Evolutionary conservation across 2,797 vertebrate genomes (phyloP).

Genomic region (Dicrostonyx torquatus): DNA sequence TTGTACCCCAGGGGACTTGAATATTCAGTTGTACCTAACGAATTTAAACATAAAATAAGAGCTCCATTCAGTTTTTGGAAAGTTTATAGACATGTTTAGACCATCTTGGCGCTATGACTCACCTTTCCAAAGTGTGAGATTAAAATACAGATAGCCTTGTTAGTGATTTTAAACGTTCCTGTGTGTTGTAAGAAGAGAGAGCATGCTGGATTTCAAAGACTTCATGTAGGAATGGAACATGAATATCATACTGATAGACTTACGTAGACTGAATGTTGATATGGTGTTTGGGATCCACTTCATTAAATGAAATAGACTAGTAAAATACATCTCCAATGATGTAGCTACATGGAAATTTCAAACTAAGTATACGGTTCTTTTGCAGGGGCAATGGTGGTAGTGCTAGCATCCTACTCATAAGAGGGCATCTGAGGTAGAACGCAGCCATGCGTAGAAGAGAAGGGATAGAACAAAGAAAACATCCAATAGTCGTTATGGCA

Average conservation of each 20-base stretch:
- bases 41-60: background rate
- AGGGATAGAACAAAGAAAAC: background rate
- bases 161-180: background rate
- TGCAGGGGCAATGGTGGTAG: accelerated
- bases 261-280: background rate
- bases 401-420: background rate
- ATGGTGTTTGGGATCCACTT: background rate
- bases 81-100: background rate
- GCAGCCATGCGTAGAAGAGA: background rate
- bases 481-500: background rate
- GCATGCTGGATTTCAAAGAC: background rate
- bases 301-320: background rate
- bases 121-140: background rate
- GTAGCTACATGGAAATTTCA: too few relatives aligned
- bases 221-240: background rate
- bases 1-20: background rate
- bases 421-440: background rate
- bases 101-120: background rate
- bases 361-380: background rate
- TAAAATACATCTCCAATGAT: background rate
- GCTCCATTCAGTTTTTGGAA: background rate
- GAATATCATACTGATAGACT: background rate
- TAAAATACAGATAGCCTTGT: background rate
- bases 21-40: background rate
- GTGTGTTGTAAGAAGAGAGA: background rate